Percentiles rank a stretch among this genome's conserved stretches.
phyloP scores from a whole-genome alignment of 2,797 vertebrate genomes.

The Phalanger gymnotis region DNA sequence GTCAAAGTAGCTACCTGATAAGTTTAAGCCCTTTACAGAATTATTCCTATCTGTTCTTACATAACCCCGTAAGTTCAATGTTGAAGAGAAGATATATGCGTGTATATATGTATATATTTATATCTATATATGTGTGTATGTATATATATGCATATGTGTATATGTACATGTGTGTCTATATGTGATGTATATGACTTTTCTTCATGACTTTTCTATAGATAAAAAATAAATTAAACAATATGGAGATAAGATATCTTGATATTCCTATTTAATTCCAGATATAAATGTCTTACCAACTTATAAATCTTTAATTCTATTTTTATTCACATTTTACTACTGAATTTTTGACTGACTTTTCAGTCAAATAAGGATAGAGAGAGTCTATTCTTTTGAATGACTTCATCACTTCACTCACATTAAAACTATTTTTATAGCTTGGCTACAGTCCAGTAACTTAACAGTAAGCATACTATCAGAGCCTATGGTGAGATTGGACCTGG shows the following conservation, averaged over 20 bases:
- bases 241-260: neutral
- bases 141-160: neutral
- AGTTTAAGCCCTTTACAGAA: no score
- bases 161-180: no score
- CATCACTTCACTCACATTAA: slow-evolving; percentile 63
- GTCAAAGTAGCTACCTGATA: no score
- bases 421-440: slow-evolving; percentile 75
- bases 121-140: no score
- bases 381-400: slow-evolving; percentile 53
- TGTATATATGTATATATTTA: no score
- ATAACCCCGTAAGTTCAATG: no score
- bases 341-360: slow-evolving; percentile 54
- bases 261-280: neutral
- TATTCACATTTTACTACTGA: neutral
- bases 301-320: neutral
- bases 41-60: no score
- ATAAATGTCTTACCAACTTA: neutral
- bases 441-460: slow-evolving; percentile 48
- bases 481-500: slow-evolving; percentile 19
- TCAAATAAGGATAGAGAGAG: slow-evolving; percentile 41
- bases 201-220: neutral
- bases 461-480: slow-evolving; percentile 52
- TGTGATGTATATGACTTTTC: no score
- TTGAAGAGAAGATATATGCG: neutral
- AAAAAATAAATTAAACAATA: neutral